These are phyloP conservation scores for Acanthurus leucopareius DNA, from an alignment of 2,797 vertebrate genomes.

Conservation along the genomic window DNA sequence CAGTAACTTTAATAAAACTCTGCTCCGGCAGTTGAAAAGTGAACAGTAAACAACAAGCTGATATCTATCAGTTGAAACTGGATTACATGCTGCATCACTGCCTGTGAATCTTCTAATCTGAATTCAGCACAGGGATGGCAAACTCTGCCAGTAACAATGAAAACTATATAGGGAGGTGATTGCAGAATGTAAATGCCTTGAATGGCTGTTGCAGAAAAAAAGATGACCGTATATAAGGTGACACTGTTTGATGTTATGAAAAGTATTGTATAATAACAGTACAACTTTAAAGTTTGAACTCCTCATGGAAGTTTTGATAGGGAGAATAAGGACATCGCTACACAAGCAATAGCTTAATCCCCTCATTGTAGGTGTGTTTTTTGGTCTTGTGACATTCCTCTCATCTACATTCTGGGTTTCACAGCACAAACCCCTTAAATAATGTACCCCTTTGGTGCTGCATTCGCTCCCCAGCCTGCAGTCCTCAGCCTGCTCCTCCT, in stretches of 20 bases:
- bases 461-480: constrained; percentile 23
- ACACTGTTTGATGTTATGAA: not conserved
- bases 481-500: constrained; percentile 38
- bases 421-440: constrained; percentile 13
- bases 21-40: not conserved
- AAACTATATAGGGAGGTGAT: not conserved
- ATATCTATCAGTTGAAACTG: not conserved
- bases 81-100: not conserved
- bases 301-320: not conserved
- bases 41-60: not conserved
- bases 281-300: constrained; percentile 1
- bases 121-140: not conserved
- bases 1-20: not conserved
- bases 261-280: not conserved
- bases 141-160: not conserved
- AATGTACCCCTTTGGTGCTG: constrained; percentile 27
- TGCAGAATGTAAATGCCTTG: not conserved
- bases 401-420: constrained; percentile 36
- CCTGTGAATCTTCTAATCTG: not conserved
- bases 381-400: constrained; percentile 15
- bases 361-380: constrained; percentile 13
- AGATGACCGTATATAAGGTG: not conserved
- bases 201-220: not conserved
- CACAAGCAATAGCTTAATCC: constrained; percentile 7
- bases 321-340: constrained; percentile 1